Evolutionary conservation across 2,113 vertebrate genomes (phyloP), one percentile per base, ranked within the genome.

Genomic region (Psilopogon haemacephalus): DNA sequence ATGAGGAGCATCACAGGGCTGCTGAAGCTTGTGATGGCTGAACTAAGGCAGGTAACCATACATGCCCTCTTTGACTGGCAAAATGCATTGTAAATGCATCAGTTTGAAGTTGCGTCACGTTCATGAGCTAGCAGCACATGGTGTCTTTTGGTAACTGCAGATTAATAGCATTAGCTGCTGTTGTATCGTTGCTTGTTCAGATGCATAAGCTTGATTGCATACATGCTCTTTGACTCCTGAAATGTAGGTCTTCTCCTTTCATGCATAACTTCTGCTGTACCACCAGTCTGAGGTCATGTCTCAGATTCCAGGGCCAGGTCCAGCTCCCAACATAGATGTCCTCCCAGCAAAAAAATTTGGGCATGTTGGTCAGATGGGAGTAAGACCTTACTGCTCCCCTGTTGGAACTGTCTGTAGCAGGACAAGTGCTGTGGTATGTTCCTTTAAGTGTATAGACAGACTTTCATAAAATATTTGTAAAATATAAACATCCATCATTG

Each of bases 371-470:
- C 23, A 28, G n/a, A 15, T 48, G 20, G 33, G 28, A 62, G 23
- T 20, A 10, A 76, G 58, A 63, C 27, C 42, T 28, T 5, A 3
- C 42, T 21, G n/a, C 64, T 81, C 73, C 70, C 14, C 44, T 5
- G 5, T 55, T n/a, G n/a, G 42, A 19, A 5, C 40, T 46, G 7
- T 15, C 26, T 76, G 59, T 48, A 55, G 55, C 0, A 0, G 19
- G 19, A 6, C 2, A 1, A 10, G 8, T 54, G 24, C 20, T 3
- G 0, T 24, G 11, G 8, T 59, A 35, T 15, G 19, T 68, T 32
- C 14, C 2, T 0, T 24, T 27, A 28, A 68, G 20, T 6, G 8
- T 7, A 40, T 52, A 14, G 46, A 27, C 17, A 67, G 1, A 17
- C 32, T 50, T 28, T n/a, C 28, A 7, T 64, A 38, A 65, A 65